Evolutionary conservation across 2,797 vertebrate species (phyloP).

Genomic region (Apogon talboti): DNA sequence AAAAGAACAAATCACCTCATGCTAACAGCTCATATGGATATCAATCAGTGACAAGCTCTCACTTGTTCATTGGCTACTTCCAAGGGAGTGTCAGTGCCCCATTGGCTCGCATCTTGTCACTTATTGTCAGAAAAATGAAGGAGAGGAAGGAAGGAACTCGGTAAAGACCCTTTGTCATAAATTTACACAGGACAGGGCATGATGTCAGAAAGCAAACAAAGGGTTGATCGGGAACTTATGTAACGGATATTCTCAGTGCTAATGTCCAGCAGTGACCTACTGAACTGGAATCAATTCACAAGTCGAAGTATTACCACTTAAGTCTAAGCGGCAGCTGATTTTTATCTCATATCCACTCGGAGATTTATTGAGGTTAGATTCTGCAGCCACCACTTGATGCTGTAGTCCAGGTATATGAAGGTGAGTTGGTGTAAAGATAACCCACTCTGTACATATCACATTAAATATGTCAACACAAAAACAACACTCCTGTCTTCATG

Average conservation of each 20-base stretch:
- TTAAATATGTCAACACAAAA: conserved; percentile 22
- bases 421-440: conserved; percentile 16
- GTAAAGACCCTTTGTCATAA: conserved; percentile 46
- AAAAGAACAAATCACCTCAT: conserved; percentile 25
- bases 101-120: conserved; percentile 43
- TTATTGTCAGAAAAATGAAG: conserved; percentile 48
- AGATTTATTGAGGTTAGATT: conserved; percentile 15
- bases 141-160: conserved; percentile 61
- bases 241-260: conserved; percentile 28
- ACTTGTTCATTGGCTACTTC: conserved; percentile 56
- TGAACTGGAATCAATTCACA: conserved; percentile 4
- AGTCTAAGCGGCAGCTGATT: conserved; percentile 5
- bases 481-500: conserved; percentile 9
- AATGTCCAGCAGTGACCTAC: conserved; percentile 16
- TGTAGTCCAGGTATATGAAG: neutral
- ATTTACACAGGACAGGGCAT: conserved; percentile 35
- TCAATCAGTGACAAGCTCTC: conserved; percentile 28
- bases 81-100: conserved; percentile 45
- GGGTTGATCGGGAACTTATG: conserved; percentile 41
- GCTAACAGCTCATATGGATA: conserved; percentile 28
- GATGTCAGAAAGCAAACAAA: conserved; percentile 49
- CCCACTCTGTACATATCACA: conserved; percentile 22
- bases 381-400: neutral
- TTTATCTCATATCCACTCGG: neutral
- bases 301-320: neutral